Evolutionary conservation across 2,797 vertebrate species (phyloP).

Genomic region (Aeoliscus strigatus): DNA sequence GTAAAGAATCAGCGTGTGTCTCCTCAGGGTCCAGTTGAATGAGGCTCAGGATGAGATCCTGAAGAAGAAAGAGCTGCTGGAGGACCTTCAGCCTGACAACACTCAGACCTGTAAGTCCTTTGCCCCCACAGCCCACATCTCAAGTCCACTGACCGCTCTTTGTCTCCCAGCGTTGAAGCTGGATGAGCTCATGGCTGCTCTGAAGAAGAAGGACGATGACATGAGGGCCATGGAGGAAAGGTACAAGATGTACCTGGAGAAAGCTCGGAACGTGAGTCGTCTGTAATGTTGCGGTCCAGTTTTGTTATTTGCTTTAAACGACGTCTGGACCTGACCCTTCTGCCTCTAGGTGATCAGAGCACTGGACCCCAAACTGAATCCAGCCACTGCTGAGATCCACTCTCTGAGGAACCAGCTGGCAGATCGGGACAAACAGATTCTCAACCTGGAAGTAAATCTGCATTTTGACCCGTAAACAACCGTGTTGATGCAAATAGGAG

Average conservation of each 20-base stretch:
- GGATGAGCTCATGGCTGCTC: constrained; percentile 87
- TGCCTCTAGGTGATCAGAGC: constrained; percentile 88
- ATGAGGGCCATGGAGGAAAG: constrained; percentile 98
- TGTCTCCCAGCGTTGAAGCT: constrained; percentile 80
- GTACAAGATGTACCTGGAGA: constrained; percentile 99
- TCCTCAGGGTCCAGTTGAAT: constrained; percentile 87
- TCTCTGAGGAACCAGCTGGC: constrained; percentile 82
- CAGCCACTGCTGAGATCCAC: constrained; percentile 95
- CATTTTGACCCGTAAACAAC: neutral
- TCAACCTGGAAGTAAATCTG: constrained; percentile 83
- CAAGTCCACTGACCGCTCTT: neutral
- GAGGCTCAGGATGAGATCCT: constrained; percentile 95
- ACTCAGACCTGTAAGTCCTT: constrained; percentile 83
- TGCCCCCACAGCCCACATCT: neutral
- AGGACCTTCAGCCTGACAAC: constrained; percentile 90
- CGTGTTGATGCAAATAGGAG: neutral
- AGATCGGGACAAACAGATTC: constrained; percentile 89
- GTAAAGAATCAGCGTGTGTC: constrained; percentile 6
- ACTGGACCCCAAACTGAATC: constrained; percentile 94
- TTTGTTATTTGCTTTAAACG: neutral
- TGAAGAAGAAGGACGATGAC: constrained; percentile 97
- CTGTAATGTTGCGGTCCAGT: neutral
- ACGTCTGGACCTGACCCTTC: neutral
- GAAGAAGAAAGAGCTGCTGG: constrained; percentile 94
- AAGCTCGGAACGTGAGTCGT: constrained; percentile 90